phyloP scores from a whole-genome alignment of 1,140 invertebrate genomes.

The Heliconius nattereri region DNA sequence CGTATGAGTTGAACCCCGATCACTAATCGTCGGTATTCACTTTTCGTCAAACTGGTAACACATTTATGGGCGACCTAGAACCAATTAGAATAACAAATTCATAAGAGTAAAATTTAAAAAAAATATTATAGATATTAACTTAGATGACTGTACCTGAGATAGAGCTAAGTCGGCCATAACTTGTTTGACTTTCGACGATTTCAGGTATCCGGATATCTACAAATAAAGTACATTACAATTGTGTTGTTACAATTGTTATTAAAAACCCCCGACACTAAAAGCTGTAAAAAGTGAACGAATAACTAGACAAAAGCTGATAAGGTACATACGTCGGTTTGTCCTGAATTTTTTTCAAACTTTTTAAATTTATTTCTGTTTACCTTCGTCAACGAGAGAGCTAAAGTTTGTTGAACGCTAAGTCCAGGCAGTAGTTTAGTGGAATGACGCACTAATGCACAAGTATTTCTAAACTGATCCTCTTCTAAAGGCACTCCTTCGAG shows the following conservation, averaged over 20 bases:
- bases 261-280: no score
- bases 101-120: not conserved
- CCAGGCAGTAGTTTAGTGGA: slow-evolving; percentile 91
- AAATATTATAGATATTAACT: not conserved
- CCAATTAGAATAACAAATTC: not conserved
- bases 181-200: slow-evolving; percentile 89
- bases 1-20: slow-evolving; percentile 94
- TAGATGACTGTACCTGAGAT: slow-evolving; percentile 83
- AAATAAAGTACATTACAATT: slow-evolving; percentile 43
- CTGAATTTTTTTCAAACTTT: not conserved
- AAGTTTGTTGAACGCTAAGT: slow-evolving; percentile 91
- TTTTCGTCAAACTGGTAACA: slow-evolving; percentile 89
- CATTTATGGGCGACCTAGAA: slow-evolving; percentile 87
- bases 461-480: slow-evolving; percentile 89
- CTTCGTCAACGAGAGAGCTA: slow-evolving; percentile 90
- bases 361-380: slow-evolving; percentile 61
- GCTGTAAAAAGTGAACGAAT: no score
- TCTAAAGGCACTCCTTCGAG: slow-evolving; percentile 92
- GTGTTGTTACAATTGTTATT: no score
- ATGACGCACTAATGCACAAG: slow-evolving; percentile 92
- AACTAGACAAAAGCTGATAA: no score
- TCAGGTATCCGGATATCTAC: slow-evolving; percentile 86
- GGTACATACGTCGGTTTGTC: no score
- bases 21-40: slow-evolving; percentile 91
- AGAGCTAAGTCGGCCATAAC: slow-evolving; percentile 94